These are phyloP conservation scores for Okamejei kenojei DNA, from an alignment of 2,797 vertebrate genomes.

Conservation along the genomic window DNA sequence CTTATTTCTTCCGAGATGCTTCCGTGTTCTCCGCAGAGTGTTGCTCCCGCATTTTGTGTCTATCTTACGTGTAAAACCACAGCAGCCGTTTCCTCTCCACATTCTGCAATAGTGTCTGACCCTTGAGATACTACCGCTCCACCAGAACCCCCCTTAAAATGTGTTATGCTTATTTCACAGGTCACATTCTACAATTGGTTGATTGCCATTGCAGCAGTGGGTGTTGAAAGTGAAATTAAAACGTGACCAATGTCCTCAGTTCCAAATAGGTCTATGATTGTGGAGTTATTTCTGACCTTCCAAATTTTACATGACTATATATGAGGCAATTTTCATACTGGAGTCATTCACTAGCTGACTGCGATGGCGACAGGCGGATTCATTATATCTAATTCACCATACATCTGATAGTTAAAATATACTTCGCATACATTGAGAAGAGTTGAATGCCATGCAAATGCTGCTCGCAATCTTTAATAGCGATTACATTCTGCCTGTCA, in stretches of 20 bases:
- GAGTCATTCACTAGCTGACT: not conserved
- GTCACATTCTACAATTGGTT: not conserved
- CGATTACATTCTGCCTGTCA: not conserved
- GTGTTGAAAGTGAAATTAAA: not conserved
- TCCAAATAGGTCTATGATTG: not conserved
- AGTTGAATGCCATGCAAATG: not conserved
- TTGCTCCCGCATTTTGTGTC: no score
- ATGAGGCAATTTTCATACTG: slow-evolving; percentile 7
- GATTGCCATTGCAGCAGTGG: not conserved
- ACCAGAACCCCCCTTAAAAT: not conserved
- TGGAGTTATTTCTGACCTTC: not conserved
- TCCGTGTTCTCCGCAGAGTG: no score
- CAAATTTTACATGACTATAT: not conserved
- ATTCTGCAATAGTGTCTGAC: no score
- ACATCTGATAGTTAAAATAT: not conserved
- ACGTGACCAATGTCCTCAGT: not conserved
- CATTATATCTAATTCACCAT: slow-evolving; percentile 1
- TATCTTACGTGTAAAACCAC: no score
- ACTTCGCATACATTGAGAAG: not conserved
- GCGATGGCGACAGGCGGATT: not conserved
- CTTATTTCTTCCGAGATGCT: no score
- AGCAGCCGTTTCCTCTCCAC: no score
- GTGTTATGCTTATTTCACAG: not conserved
- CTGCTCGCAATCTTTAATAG: not conserved
- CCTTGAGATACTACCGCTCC: not conserved